Conservation (phyloP, 2,113 vertebrate genomes). For the Platycercus adscitus region DNA sequence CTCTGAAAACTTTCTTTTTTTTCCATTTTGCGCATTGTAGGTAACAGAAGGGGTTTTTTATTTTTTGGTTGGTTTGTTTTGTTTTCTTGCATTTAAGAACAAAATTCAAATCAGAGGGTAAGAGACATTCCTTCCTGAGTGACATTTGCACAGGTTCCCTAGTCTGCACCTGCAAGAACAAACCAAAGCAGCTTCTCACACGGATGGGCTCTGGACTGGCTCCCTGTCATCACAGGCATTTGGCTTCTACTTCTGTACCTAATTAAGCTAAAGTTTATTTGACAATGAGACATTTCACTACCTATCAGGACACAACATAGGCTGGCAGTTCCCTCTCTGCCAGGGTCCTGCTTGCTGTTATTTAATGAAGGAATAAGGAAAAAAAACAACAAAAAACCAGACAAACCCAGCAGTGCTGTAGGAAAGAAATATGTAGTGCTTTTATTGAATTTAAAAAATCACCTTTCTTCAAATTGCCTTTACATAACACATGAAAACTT, state of each 20-base stretch:
- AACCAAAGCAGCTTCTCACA: background rate
- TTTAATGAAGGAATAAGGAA: background rate
- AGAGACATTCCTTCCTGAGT: background rate
- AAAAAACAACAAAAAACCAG: background rate
- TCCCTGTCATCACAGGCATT: background rate
- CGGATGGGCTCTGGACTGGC: too few relatives aligned
- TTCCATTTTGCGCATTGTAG: rapidly evolving
- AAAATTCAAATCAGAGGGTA: background rate
- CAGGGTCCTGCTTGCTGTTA: background rate
- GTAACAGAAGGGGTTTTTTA: background rate
- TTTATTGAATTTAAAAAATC: conserved; percentile 43
- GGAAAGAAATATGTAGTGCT: conserved; percentile 28
- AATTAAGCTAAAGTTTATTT: background rate
- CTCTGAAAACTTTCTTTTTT: background rate
- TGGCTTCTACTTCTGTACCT: background rate
- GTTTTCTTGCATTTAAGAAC: background rate
- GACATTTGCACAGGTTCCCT: background rate
- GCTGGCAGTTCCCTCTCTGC: background rate
- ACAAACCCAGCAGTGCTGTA: background rate
- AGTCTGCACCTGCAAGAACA: background rate
- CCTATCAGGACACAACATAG: background rate
- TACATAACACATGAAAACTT: background rate
- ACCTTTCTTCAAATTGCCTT: background rate
- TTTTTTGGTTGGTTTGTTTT: background rate
- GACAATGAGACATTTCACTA: background rate